Percentiles rank a stretch among this genome's conserved stretches.
phyloP scores from a whole-genome alignment of 2,888 invertebrate genomes.

The Arge pagana region DNA sequence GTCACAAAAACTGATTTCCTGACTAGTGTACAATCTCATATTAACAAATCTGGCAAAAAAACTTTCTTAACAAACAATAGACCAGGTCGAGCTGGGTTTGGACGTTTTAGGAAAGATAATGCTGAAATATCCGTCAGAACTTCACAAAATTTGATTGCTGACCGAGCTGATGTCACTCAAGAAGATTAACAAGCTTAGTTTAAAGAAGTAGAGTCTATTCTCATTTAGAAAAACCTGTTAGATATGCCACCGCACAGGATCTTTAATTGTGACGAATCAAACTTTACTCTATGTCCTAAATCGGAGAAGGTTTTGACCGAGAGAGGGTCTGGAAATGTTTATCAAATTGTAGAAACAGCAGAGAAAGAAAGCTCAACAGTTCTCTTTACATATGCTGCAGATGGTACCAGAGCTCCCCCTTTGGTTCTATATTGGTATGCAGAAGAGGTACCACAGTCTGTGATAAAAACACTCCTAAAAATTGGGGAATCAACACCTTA shows the following conservation, averaged over 20 bases:
- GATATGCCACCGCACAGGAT: slow-evolving; percentile 28
- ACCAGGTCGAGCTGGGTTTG: too few relatives aligned
- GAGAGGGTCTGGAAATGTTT: slow-evolving; percentile 27
- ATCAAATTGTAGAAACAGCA: slow-evolving; percentile 30
- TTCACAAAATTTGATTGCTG: too few relatives aligned
- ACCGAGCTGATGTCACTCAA: too few relatives aligned
- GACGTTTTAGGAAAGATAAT: too few relatives aligned
- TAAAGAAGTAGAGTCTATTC: too few relatives aligned
- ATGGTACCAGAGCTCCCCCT: slow-evolving; percentile 11
- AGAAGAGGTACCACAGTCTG: not conserved
- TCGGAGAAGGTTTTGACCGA: slow-evolving; percentile 30
- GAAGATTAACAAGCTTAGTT: too few relatives aligned
- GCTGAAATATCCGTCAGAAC: too few relatives aligned
- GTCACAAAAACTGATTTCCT: too few relatives aligned
- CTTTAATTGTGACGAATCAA: slow-evolving; percentile 35
- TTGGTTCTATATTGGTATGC: slow-evolving; percentile 5
- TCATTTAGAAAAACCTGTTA: slow-evolving; percentile 16
- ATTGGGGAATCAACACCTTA: slow-evolving; percentile 16
- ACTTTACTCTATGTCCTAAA: slow-evolving; percentile 31
- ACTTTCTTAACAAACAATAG: too few relatives aligned
- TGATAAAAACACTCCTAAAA: slow-evolving; percentile 6
- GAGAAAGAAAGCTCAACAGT: slow-evolving; percentile 31
- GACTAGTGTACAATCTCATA: too few relatives aligned
- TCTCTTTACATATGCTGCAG: slow-evolving; percentile 25
- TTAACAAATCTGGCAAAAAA: too few relatives aligned